A percentile compares a stretch with the other conserved stretches of the same genome.
These are phyloP conservation scores for Cybosia mesomella DNA, from an alignment of 2,888 invertebrate species.

Conservation along the genomic window DNA sequence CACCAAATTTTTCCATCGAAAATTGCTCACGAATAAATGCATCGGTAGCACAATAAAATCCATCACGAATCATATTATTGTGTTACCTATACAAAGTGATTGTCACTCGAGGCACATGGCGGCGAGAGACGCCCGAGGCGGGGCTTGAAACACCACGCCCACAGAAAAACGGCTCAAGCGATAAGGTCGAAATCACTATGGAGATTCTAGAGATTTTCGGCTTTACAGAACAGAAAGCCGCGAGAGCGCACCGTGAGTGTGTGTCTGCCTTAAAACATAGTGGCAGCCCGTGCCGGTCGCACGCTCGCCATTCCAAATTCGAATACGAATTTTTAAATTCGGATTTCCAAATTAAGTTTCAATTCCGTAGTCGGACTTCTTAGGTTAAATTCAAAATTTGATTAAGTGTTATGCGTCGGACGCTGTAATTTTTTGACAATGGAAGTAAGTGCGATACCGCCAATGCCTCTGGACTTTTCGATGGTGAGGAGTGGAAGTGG, in stretches of 20 bases:
- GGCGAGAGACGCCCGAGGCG: slow-evolving; percentile 73
- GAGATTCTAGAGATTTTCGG: slow-evolving; percentile 77
- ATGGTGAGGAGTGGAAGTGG: slow-evolving; percentile 82
- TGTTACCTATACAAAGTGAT: slow-evolving; percentile 87
- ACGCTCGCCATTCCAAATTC: slow-evolving; percentile 71
- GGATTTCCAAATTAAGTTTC: slow-evolving; percentile 41
- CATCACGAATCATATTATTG: slow-evolving; percentile 87
- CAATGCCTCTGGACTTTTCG: slow-evolving; percentile 90
- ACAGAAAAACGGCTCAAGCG: slow-evolving; percentile 65
- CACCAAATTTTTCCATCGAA: slow-evolving; percentile 55
- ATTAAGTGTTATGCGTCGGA: slow-evolving; percentile 61
- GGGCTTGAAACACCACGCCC: slow-evolving; percentile 76
- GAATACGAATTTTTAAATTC: slow-evolving; percentile 56
- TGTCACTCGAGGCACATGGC: slow-evolving; percentile 84
- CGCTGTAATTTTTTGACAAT: slow-evolving; percentile 72
- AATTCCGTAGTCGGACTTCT: slow-evolving; percentile 33
- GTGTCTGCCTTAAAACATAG: slow-evolving; percentile 77
- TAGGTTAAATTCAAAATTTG: slow-evolving; percentile 36
- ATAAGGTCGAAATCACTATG: slow-evolving; percentile 84
- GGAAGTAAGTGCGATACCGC: slow-evolving; percentile 88
- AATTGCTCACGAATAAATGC: slow-evolving; percentile 80
- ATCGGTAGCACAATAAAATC: slow-evolving; percentile 84
- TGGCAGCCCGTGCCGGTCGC: slow-evolving; percentile 77
- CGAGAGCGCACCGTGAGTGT: slow-evolving; percentile 66
- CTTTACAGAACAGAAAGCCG: slow-evolving; percentile 76